Conservation (phyloP, 1,140 invertebrate species). For the Drosophila navojoa region DNA sequence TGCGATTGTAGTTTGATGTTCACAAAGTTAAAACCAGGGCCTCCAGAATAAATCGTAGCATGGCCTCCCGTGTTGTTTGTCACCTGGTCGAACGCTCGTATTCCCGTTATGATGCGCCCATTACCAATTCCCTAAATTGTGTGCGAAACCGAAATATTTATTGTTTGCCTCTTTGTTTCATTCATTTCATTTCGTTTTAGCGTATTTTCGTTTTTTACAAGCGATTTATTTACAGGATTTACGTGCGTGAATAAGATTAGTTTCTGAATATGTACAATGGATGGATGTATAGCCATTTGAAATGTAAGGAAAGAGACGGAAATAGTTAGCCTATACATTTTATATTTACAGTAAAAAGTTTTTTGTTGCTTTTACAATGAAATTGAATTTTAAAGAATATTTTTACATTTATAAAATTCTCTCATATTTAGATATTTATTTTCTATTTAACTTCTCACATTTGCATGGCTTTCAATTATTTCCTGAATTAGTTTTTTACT, state of each 20-base stretch:
- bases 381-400: too few species aligned
- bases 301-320: background rate
- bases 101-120: conserved; percentile 84
- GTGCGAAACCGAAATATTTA: conserved; percentile 33
- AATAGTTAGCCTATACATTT: background rate
- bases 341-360: too few species aligned
- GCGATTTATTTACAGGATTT: background rate
- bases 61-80: conserved; percentile 85
- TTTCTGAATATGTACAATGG: conserved; percentile 1
- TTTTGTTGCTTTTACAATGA: too few species aligned
- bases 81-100: conserved; percentile 85
- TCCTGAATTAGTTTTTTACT: too few species aligned
- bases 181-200: background rate
- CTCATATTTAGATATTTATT: too few species aligned
- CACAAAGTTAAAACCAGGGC: conserved; percentile 84
- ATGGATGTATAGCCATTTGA: background rate
- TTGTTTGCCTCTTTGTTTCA: background rate
- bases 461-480: too few species aligned
- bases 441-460: too few species aligned
- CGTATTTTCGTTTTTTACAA: conserved; percentile 3
- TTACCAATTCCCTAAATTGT: conserved; percentile 69
- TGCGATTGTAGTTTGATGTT: conserved; percentile 85
- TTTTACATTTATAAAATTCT: too few species aligned
- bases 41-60: conserved; percentile 83
- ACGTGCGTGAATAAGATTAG: background rate